phyloP scores from a whole-genome alignment of 2,888 invertebrate genomes.

The Hirtodrosophila trivittata region DNA sequence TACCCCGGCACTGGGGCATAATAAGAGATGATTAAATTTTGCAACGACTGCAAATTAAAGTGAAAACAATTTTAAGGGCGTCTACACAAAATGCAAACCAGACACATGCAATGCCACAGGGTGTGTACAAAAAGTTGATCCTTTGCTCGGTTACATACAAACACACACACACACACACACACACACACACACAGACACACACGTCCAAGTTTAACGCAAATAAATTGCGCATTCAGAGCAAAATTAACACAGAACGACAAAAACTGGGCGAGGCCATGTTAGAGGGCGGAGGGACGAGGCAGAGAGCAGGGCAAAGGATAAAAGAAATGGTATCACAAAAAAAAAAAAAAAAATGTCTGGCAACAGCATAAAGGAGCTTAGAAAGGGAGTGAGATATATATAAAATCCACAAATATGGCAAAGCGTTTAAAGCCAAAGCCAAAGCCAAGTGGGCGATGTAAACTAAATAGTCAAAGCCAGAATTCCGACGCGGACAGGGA shows the following conservation, averaged over 20 bases:
- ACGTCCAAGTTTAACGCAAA: conserved; percentile 73
- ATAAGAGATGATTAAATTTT: conserved; percentile 72
- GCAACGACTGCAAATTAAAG: conserved; percentile 76
- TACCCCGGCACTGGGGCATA: conserved; percentile 13
- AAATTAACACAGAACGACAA: conserved; percentile 69
- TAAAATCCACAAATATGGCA: conserved; percentile 41
- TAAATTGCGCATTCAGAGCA: conserved; percentile 77
- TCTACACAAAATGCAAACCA: conserved; percentile 46
- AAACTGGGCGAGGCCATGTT: conserved; percentile 26
- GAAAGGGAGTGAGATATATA: conserved; percentile 45
- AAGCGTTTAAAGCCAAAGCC: conserved; percentile 21
- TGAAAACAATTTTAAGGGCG: conserved; percentile 64
- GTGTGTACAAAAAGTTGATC: conserved; percentile 60
- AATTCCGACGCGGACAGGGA: conserved; percentile 10
- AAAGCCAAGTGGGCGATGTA: conserved; percentile 32
- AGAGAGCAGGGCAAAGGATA: conserved; percentile 5
- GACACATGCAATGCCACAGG: conserved; percentile 51
- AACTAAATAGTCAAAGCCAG: conserved; percentile 26
- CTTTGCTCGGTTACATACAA: conserved; percentile 33
- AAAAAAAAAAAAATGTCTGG: conserved; percentile 34
- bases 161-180: conserved; percentile 4
- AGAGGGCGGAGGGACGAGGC: not conserved
- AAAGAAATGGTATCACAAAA: conserved; percentile 3
- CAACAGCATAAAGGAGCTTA: conserved; percentile 65
- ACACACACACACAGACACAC: conserved; percentile 17